Evolutionary conservation across 2,113 vertebrate species (phyloP), one percentile per base, ranked within the genome.

Genomic region (Rhipidura dahli): DNA sequence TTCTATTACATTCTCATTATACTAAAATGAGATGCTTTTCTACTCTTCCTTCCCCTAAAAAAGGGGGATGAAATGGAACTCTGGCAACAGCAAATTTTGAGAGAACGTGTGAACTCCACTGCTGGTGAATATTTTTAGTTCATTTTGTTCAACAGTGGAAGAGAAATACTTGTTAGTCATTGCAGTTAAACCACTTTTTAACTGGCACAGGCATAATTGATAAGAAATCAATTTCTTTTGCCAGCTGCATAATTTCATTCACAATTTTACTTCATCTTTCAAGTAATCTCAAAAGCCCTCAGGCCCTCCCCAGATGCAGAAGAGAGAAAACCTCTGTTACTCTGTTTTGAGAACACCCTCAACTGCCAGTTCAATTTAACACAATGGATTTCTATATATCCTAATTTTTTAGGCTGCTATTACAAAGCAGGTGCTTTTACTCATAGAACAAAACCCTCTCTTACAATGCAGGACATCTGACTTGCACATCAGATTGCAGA

Each of bases 201-300:
- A 60, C 49, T 39, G 13, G 30, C 49, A 40, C 13, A 77, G 31
- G 53, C 54, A 92, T 77, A 80, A 61, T 0, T 50, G 31, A 39
- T 70, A 92, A 94, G 88, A 94, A 77, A 86, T 39, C 64, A 75
- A 49, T 71, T 79, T 31, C 24, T 84, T 47, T 13, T 84, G 83
- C 89, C 93, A 96, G 80, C 77, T 91, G 86, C 65, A 47, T 92
- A 71, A 94, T 89, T 83, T 78, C 22, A 81, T 83, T 90, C 76
- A 78, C 57, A 77, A 35, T 89, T 87, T 85, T 13, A 63, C 45
- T 86, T 72, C 14, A 66, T 24, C 71, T 94, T 59, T 63, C 19
- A 84, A 91, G 24, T 33, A 56, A 60, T 84, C 40, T 57, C 72
- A 84, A 63, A 87, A 91, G 60, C 83, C 83, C 87, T 71, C 69